Evolutionary conservation across 64 coral and sea anemone species (phyloP), one percentile per base, ranked within the genome.

Genomic region (Cladopsammia gracilis): DNA sequence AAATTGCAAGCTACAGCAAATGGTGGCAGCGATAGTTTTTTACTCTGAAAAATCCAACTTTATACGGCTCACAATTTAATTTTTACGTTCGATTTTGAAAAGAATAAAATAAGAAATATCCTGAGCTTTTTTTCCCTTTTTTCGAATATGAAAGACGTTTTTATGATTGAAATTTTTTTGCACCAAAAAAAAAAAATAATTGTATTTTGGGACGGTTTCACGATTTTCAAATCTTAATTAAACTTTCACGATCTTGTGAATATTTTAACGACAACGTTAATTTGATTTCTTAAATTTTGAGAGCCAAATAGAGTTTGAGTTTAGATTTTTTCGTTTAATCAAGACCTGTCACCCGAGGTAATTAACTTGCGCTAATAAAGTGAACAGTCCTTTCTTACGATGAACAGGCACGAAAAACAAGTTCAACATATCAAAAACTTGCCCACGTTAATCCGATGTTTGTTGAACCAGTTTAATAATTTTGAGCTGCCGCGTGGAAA

Each of bases 401-500:
- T 49, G 60, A 62, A 84, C 60, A 84, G 61, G 12, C 16, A n/a
- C 15, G 60, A 49, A 49, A 84, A 84, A 62, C 76, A 80, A 65
- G 13, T 44, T 6, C 1, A 67, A 84, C 20, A 49, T 84, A 50
- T 68, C 80, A 68, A 65, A 84, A 84, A 49, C 59, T 62, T 49
- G 60, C 19, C 80, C 80, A 62, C 80, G 18, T 47, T 84, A 84
- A 84, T 84, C 80, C 62, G 67, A 68, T 65, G 20, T 84, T 66
- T 84, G 58, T 84, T 47, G 79, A 84, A 58, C 58, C 16, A 67
- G 80, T 84, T 84, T 67, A 84, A 84, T 84, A 84, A 66, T 84
- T 68, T 84, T 19, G 14, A 10, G 6, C 34, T 5, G 61, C 60
- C 60, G 60, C 60, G 58, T 49, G 45, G 60, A 84, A 84, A 84